phyloP scores from a whole-genome alignment of 2,113 vertebrate genomes.

The Cervus canadensis region DNA sequence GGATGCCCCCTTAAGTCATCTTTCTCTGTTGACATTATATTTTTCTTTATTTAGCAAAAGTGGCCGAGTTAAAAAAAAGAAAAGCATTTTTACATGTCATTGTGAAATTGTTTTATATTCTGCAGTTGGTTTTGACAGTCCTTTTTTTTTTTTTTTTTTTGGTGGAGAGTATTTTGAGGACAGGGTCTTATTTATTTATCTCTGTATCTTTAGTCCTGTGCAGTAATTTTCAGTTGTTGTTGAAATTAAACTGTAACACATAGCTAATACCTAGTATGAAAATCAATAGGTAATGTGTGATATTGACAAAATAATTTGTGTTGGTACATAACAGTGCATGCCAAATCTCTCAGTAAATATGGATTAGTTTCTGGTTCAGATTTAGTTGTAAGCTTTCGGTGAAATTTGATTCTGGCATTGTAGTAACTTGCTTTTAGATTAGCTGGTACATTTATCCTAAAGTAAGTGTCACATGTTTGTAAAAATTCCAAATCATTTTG shows the following conservation, averaged over 20 bases:
- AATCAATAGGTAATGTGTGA: neutral
- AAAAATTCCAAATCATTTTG: neutral
- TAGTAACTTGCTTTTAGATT: neutral
- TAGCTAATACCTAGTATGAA: neutral
- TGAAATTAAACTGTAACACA: neutral
- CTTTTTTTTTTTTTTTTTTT: neutral
- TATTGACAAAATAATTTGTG: neutral
- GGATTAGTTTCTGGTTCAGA: neutral
- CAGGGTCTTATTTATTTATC: neutral
- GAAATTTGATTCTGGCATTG: constrained; percentile 1
- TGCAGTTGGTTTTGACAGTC: neutral
- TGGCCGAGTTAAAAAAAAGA: neutral
- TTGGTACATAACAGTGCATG: neutral
- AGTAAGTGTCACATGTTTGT: neutral
- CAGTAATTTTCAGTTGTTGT: neutral
- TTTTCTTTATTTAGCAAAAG: neutral
- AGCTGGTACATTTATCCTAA: neutral
- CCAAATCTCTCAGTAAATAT: neutral
- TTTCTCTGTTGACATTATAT: neutral
- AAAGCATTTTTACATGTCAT: neutral
- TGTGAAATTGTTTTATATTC: neutral
- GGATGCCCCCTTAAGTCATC: neutral
- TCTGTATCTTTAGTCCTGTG: neutral
- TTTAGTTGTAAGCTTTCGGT: constrained; percentile 16
- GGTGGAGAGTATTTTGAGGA: neutral